Conservation (phyloP, 2,888 invertebrate species). For the Cryptocephalus primarius region DNA sequence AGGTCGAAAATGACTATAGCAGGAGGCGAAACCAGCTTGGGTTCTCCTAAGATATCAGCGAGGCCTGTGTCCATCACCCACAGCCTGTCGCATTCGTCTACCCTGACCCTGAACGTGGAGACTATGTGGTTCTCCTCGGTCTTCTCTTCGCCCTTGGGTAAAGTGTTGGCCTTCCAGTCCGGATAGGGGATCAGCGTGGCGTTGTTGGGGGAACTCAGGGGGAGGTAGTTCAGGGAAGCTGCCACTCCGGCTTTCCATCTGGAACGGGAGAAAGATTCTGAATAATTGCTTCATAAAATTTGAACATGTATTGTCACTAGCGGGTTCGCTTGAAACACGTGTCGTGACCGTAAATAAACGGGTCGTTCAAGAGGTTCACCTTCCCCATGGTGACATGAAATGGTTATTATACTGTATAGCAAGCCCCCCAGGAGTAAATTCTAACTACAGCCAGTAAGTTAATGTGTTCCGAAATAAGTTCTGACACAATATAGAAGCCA, state of each 20-base stretch:
- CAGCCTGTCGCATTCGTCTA: constrained; percentile 67
- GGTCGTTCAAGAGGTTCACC: too few species aligned
- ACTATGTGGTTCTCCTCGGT: constrained; percentile 48
- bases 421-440: too few species aligned
- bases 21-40: constrained; percentile 51
- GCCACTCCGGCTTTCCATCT: constrained; percentile 59
- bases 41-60: constrained; percentile 58
- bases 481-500: too few species aligned
- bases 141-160: constrained; percentile 48
- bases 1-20: constrained; percentile 63
- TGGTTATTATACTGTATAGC: too few species aligned
- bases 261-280: constrained; percentile 12
- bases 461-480: too few species aligned
- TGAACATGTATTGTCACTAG: too few species aligned
- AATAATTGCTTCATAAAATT: too few species aligned
- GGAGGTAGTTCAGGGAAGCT: constrained; percentile 57
- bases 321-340: too few species aligned
- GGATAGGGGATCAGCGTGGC: constrained; percentile 62
- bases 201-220: constrained; percentile 47
- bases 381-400: too few species aligned
- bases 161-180: constrained; percentile 64
- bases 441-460: too few species aligned
- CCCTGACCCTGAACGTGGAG: constrained; percentile 61
- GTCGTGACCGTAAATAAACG: too few species aligned
- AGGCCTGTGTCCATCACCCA: constrained; percentile 77